A percentile compares a stretch with the other conserved stretches of the same genome.
These are phyloP conservation scores for Microctenopoma lineatum DNA, from an alignment of 2,797 vertebrate genomes.

Conservation along the genomic window DNA sequence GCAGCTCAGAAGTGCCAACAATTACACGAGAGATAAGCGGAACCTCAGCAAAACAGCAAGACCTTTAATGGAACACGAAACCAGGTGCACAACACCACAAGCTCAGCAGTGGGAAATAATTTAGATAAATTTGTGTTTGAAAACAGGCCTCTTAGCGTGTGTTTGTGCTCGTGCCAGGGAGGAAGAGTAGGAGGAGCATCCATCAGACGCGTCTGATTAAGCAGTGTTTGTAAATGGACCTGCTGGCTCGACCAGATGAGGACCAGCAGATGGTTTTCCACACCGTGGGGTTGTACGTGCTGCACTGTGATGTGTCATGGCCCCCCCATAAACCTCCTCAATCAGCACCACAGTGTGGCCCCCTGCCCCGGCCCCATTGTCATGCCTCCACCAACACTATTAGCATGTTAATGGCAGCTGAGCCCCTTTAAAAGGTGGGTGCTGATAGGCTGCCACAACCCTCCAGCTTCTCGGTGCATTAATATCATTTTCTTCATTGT, in stretches of 20 bases:
- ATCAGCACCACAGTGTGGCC: slow-evolving; percentile 23
- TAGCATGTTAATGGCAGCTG: slow-evolving; percentile 79
- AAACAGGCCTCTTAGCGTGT: slow-evolving; percentile 30
- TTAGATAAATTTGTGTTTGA: slow-evolving; percentile 57
- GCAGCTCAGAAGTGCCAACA: slow-evolving; percentile 3
- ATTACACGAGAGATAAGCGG: slow-evolving; percentile 14
- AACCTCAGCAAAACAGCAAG: not conserved
- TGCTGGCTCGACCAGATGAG: slow-evolving; percentile 67
- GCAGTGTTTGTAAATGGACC: slow-evolving; percentile 59
- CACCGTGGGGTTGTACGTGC: slow-evolving; percentile 39
- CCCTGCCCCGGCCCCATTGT: slow-evolving; percentile 32
- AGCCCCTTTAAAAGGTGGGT: slow-evolving; percentile 53
- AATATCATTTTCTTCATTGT: slow-evolving; percentile 71
- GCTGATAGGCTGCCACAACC: slow-evolving; percentile 64
- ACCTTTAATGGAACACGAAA: slow-evolving; percentile 15
- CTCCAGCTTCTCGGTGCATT: slow-evolving; percentile 56
- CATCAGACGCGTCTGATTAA: slow-evolving; percentile 56
- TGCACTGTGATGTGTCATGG: not conserved
- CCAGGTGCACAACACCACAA: slow-evolving; percentile 31
- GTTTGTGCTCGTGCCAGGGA: slow-evolving; percentile 19
- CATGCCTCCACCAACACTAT: slow-evolving; percentile 61
- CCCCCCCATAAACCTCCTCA: slow-evolving; percentile 22
- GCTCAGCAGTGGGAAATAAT: slow-evolving; percentile 41
- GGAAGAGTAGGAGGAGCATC: slow-evolving; percentile 32
- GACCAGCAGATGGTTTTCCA: slow-evolving; percentile 72